Conservation (phyloP, 2,888 invertebrate genomes). For the Strigamia maritima region DNA sequence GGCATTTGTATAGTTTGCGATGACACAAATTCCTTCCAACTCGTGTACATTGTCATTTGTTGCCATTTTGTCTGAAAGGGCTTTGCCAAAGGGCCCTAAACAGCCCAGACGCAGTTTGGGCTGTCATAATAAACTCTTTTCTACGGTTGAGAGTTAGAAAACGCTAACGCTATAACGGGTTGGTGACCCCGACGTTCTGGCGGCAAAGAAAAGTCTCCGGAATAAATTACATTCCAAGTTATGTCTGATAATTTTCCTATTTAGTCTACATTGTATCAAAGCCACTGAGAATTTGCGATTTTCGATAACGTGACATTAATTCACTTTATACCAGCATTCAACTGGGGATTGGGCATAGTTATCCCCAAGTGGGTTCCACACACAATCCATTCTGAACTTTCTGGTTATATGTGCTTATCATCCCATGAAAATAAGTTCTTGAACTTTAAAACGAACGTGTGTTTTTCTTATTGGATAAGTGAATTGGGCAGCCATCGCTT, state of each 20-base stretch:
- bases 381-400: no score
- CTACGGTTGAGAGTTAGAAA: constrained; percentile 1
- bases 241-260: constrained; percentile 21
- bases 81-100: neutral
- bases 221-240: constrained; percentile 1
- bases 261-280: neutral
- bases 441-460: no score
- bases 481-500: no score
- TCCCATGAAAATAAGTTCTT: no score
- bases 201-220: neutral
- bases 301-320: no score
- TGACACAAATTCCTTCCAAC: neutral
- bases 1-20: constrained; percentile 18
- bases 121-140: constrained; percentile 18
- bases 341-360: no score
- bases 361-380: no score
- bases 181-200: constrained; percentile 21
- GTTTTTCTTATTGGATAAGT: no score
- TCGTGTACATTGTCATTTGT: constrained; percentile 16
- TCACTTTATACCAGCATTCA: no score
- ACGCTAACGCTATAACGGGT: constrained; percentile 7
- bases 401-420: no score
- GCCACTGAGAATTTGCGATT: no score
- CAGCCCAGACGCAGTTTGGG: constrained; percentile 19
- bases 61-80: constrained; percentile 27